Evolutionary conservation across 2,113 vertebrate species (phyloP).

Genomic region (Empidonax traillii): DNA sequence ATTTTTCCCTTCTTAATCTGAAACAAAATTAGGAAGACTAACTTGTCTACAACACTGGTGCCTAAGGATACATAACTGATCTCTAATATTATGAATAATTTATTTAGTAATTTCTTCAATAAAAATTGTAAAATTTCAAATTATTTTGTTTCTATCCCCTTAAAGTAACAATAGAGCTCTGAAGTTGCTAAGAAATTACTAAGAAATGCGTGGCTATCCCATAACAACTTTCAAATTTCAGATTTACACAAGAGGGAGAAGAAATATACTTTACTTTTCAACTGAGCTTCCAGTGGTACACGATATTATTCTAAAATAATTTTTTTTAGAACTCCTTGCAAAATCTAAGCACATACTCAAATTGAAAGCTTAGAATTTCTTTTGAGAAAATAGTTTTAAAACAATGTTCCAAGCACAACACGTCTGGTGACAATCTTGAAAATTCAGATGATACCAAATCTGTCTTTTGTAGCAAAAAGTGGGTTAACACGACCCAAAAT

Average conservation of each 20-base stretch:
- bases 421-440: not conserved
- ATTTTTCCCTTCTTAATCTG: not conserved
- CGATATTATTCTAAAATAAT: not conserved
- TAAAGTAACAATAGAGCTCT: not conserved
- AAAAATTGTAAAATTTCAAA: not conserved
- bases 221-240: not conserved
- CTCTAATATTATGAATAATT: not conserved
- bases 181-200: not conserved
- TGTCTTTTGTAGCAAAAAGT: not conserved
- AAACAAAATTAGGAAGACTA: not conserved
- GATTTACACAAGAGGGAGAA: not conserved
- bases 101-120: not conserved
- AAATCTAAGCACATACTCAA: not conserved
- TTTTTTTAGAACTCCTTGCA: not conserved
- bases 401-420: not conserved
- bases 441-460: not conserved
- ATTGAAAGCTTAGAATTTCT: not conserved
- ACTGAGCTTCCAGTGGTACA: not conserved
- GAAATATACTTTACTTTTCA: not conserved
- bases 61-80: not conserved
- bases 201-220: not conserved
- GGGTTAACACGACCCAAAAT: not conserved
- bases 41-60: not conserved
- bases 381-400: not conserved
- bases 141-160: not conserved